Base-by-base conservation (phyloP, 2,797 vertebrate genomes). In the Euthynnus affinis region DNA sequence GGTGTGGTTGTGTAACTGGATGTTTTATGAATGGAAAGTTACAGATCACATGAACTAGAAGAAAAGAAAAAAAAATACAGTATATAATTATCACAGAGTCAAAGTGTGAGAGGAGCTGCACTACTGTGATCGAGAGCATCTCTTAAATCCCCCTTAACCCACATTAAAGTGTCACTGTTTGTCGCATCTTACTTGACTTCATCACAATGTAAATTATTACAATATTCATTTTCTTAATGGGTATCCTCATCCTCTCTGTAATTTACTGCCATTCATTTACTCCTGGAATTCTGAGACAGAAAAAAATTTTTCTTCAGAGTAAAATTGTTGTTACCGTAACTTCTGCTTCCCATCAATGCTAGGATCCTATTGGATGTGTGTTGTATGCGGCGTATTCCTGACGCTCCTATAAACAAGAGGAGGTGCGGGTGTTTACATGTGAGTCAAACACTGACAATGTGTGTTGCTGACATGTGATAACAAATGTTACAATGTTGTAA, bases 1-100 rank as follows among this genome's bases (percentile, higher is more conserved):
- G 49, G 27, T 4, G 58, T 48, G 64, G 65, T 61, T 37, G 52
- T 78, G 74, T 71, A 61, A 77, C 20, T 23, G 22, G 52, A 78
- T 48, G 53, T 53, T 68, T 73, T 44, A 44, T 44, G 42, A 44
- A 15, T 55, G 13, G 75, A 69, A 52, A 40, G 63, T 74, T 66
- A 61, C 83, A 34, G 51, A 67, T 63, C 59, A 29, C 18, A n/a
- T n/a, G n/a, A n/a, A n/a, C n/a, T n/a, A n/a, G n/a, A n/a, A n/a
- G n/a, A n/a, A n/a, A n/a, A n/a, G n/a, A n/a, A n/a, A n/a, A n/a
- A n/a, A n/a, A n/a, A n/a, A n/a, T n/a, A n/a, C n/a, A n/a, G n/a
- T n/a, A n/a, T n/a, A n/a, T n/a, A n/a, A n/a, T n/a, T n/a, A n/a
- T n/a, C n/a, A n/a, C n/a, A n/a, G n/a, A n/a, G n/a, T n/a, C n/a